A percentile compares a stretch with the other conserved stretches of the same genome.
Conservation (phyloP, 2,797 vertebrate species). For the Silurus lanzhouensis region DNA sequence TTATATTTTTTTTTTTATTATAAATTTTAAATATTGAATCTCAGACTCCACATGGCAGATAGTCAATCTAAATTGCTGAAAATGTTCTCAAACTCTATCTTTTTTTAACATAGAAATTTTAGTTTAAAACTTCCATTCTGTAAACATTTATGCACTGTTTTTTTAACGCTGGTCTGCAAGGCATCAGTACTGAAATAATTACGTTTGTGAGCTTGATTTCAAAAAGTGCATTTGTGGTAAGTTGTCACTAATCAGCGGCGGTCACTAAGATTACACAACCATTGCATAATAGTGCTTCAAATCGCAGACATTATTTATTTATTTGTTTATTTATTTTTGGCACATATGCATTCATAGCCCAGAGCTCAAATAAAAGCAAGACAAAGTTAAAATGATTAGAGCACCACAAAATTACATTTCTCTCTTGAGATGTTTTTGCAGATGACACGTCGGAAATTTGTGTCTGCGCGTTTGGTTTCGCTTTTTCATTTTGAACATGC, state of each 20-base stretch:
- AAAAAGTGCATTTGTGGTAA: not conserved
- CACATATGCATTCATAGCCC: not conserved
- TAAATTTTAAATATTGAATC: not conserved
- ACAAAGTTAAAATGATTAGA: not conserved
- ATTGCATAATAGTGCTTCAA: not conserved
- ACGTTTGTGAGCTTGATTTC: not conserved
- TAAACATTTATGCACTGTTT: not conserved
- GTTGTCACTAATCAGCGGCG: constrained; percentile 16
- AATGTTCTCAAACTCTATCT: not conserved
- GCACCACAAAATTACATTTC: constrained; percentile 2
- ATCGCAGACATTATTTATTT: not conserved
- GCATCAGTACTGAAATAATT: not conserved
- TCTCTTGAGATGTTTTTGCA: not conserved
- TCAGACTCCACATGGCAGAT: not conserved
- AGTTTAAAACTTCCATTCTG: not conserved
- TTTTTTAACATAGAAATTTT: not conserved
- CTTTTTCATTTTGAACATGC: not conserved
- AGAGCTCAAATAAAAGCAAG: not conserved
- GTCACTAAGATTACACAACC: not conserved
- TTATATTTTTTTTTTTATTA: not conserved
- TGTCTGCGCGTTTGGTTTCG: not conserved
- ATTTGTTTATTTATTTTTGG: not conserved
- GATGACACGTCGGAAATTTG: not conserved
- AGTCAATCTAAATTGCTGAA: not conserved
- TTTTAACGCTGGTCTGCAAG: not conserved